phyloP scores from a whole-genome alignment of 1,140 invertebrate genomes.

The Zaprionus ornatus region DNA sequence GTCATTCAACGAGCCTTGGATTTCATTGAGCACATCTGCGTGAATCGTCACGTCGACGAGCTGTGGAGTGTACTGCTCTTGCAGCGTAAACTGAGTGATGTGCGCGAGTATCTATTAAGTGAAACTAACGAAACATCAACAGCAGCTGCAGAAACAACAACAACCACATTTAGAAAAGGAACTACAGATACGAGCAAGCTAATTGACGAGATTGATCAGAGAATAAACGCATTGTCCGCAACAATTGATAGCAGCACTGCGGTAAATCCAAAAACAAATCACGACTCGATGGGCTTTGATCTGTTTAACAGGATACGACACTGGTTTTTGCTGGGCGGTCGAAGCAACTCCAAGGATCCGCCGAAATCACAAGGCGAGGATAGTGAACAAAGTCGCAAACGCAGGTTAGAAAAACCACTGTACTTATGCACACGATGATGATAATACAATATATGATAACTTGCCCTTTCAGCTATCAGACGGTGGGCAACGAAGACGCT shows the following conservation, averaged over 20 bases:
- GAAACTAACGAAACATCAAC: not conserved
- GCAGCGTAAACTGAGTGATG: conserved; percentile 32
- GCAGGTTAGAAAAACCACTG: conserved; percentile 20
- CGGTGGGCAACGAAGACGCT: not conserved
- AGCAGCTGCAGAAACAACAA: not conserved
- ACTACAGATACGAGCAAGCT: not conserved
- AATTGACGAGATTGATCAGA: conserved; percentile 13
- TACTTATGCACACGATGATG: not conserved
- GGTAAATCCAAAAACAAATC: conserved; percentile 1
- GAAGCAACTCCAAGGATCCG: conserved; percentile 36
- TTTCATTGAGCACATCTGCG: conserved; percentile 12
- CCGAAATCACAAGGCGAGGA: conserved; percentile 8
- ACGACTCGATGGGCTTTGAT: conserved; percentile 62
- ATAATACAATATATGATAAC: not conserved
- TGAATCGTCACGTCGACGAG: not conserved
- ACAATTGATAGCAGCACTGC: conserved; percentile 8
- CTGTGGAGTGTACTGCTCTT: conserved; percentile 17
- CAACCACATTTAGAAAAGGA: not conserved
- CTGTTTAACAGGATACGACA: conserved; percentile 46
- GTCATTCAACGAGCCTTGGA: conserved; percentile 25
- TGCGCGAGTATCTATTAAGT: conserved; percentile 30
- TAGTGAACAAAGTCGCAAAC: conserved; percentile 8
- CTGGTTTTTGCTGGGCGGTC: conserved; percentile 38
- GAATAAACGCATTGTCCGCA: not conserved
- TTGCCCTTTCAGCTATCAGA: not conserved